Percentiles rank a stretch among this genome's conserved stretches.
Evolutionary conservation across 2,797 vertebrate genomes (phyloP).

Genomic region (Anas capensis): DNA sequence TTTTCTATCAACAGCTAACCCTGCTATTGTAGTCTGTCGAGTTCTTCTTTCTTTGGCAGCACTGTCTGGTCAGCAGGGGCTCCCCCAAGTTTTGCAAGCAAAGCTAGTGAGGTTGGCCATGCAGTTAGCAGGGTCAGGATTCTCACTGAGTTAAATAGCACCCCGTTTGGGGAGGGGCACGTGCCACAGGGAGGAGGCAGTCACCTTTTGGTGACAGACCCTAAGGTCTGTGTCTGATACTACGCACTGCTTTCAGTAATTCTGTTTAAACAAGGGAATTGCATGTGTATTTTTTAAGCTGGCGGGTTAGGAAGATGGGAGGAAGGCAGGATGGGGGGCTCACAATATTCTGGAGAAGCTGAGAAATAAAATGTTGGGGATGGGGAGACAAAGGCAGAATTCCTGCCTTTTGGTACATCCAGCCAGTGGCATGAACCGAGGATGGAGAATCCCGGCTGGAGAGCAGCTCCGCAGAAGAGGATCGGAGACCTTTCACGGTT

Average conservation of each 20-base stretch:
- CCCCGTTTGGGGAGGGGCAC: background rate
- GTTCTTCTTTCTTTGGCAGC: background rate
- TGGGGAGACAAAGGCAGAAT: background rate
- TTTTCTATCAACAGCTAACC: background rate
- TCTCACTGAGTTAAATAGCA: background rate
- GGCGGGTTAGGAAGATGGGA: background rate
- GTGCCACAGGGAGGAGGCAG: background rate
- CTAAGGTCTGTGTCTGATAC: background rate
- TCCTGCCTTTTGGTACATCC: background rate
- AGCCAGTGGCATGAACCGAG: background rate
- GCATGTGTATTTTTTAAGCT: background rate
- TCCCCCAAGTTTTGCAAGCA: background rate
- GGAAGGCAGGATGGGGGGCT: background rate
- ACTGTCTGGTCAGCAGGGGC: background rate
- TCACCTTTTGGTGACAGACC: background rate
- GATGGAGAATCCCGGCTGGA: background rate
- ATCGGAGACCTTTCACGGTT: background rate
- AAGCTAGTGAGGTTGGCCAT: fast-evolving
- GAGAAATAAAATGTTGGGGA: background rate
- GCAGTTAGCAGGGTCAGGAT: background rate
- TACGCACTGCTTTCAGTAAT: background rate
- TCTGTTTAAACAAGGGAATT: background rate
- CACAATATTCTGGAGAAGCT: background rate
- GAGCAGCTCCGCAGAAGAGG: background rate
- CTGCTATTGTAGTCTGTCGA: background rate